Evolutionary conservation across 2,888 invertebrate species (phyloP).

Genomic region (Philaethria dido): DNA sequence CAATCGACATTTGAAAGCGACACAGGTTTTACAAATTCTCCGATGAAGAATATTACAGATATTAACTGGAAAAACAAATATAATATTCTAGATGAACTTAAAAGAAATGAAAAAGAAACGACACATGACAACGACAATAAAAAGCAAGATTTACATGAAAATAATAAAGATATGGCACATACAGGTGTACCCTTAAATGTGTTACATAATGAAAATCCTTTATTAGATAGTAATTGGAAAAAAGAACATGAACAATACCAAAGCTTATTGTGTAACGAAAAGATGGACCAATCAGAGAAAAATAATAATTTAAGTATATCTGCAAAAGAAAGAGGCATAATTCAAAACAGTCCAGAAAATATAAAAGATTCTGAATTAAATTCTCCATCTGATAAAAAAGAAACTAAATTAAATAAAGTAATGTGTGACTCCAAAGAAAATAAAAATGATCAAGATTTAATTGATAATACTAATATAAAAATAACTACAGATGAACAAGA

Average conservation of each 20-base stretch:
- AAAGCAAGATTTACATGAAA: neutral
- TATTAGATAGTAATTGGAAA: neutral
- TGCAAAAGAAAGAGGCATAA: neutral
- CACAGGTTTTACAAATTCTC: slow-evolving; percentile 42
- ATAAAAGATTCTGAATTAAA: slow-evolving; percentile 10
- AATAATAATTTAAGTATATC: neutral
- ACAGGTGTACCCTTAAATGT: neutral
- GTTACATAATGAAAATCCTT: neutral
- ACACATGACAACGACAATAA: neutral
- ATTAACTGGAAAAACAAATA: slow-evolving; percentile 76
- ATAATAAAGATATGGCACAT: neutral
- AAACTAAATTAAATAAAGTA: slow-evolving; percentile 9
- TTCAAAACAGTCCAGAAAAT: neutral
- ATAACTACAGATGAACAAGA: slow-evolving; percentile 1
- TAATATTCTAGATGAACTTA: slow-evolving; percentile 68
- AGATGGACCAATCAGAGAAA: neutral
- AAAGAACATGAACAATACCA: neutral
- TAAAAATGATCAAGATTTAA: neutral
- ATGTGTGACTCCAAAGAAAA: neutral
- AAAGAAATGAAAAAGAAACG: slow-evolving; percentile 58
- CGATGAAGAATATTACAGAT: slow-evolving; percentile 44
- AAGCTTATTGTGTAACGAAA: neutral
- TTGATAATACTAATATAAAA: neutral
- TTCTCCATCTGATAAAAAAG: neutral
- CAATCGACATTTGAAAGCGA: slow-evolving; percentile 43